These are phyloP conservation scores for Rhadina sibilatrix DNA, from an alignment of 2,113 vertebrate species.

Conservation along the genomic window DNA sequence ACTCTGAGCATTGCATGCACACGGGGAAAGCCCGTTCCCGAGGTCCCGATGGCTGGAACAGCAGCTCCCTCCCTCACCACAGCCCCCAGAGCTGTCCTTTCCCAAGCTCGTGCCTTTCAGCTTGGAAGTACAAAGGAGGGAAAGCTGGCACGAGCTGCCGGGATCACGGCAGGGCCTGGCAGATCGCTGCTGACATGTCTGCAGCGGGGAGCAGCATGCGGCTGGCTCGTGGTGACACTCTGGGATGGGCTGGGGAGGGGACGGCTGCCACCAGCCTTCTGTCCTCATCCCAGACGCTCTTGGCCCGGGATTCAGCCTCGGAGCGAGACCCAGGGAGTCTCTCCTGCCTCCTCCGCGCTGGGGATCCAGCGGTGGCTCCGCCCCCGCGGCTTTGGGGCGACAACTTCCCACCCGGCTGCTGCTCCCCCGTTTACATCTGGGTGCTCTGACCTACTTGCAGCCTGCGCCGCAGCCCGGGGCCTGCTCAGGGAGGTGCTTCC, in stretches of 20 bases:
- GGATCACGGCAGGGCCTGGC: background rate
- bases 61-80: background rate
- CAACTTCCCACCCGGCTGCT: background rate
- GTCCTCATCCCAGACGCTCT: background rate
- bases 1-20: rapidly evolving
- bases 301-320: background rate
- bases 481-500: slow-evolving; percentile 9
- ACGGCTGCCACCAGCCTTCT: slow-evolving; percentile 28
- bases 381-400: background rate
- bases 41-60: rapidly evolving
- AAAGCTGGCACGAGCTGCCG: background rate
- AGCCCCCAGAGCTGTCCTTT: background rate
- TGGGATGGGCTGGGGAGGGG: slow-evolving; percentile 34
- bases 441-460: slow-evolving; percentile 44
- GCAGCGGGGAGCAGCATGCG: slow-evolving; percentile 18
- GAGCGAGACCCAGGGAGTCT: background rate
- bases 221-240: slow-evolving; percentile 2
- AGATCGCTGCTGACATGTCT: slow-evolving; percentile 30
- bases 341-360: rapidly evolving
- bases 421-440: slow-evolving; percentile 2
- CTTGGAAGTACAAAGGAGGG: background rate
- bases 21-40: background rate
- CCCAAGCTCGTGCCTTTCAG: background rate
- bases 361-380: rapidly evolving
- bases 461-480: background rate